Conservation (phyloP, 2,888 invertebrate species). For the Drosophila hamatofila region DNA sequence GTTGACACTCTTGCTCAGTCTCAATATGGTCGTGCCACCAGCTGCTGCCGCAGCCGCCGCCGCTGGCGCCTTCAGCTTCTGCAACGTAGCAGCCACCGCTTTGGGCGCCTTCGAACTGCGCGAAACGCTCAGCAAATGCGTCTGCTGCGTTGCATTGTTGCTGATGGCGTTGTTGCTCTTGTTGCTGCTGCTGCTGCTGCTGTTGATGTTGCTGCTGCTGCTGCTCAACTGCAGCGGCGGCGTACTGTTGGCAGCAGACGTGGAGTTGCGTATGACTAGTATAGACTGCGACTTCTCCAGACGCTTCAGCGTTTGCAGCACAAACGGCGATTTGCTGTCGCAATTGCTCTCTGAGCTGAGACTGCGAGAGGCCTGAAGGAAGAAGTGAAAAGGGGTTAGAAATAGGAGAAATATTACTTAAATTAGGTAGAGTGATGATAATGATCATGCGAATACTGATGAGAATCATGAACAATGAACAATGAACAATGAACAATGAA, state of each 20-base stretch:
- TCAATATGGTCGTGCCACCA: conserved; percentile 73
- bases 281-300: conserved; percentile 85
- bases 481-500: neutral
- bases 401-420: neutral
- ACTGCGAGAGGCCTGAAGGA: conserved; percentile 78
- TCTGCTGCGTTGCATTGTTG: conserved; percentile 40
- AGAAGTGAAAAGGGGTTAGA: neutral
- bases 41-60: conserved; percentile 48
- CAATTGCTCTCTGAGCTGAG: conserved; percentile 82
- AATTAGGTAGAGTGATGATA: no score
- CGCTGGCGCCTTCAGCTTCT: conserved; percentile 61
- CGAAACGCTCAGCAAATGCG: conserved; percentile 75
- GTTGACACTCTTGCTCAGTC: conserved; percentile 74
- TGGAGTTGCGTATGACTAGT: conserved; percentile 84
- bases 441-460: neutral
- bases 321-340: conserved; percentile 83
- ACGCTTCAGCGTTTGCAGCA: conserved; percentile 85
- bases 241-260: conserved; percentile 16
- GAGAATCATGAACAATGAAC: no score
- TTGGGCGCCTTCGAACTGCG: conserved; percentile 73
- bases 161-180: conserved; percentile 22
- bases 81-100: conserved; percentile 57
- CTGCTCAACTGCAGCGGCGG: conserved; percentile 19
- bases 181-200: conserved; percentile 20
- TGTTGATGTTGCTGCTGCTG: conserved; percentile 27